A percentile compares a stretch with the other conserved stretches of the same genome.
Evolutionary conservation across 2,113 vertebrate genomes (phyloP).

Genomic region (Terrapene triunguis): DNA sequence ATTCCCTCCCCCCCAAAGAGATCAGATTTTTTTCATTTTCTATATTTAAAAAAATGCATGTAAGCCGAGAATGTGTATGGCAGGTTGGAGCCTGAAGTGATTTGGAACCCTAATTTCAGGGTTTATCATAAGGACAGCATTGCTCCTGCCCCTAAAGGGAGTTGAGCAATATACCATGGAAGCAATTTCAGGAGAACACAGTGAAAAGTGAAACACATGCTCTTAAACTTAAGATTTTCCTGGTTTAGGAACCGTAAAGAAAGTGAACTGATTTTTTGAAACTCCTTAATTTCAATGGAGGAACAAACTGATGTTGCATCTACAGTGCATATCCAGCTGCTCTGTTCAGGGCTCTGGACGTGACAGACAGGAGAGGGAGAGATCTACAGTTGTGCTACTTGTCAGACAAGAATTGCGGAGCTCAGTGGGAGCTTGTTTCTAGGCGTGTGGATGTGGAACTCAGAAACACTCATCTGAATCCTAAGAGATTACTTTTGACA

Average conservation of each 20-base stretch:
- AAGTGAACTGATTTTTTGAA: neutral
- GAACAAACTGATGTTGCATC: neutral
- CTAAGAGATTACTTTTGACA: neutral
- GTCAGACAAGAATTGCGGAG: neutral
- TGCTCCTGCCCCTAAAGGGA: neutral
- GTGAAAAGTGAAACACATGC: neutral
- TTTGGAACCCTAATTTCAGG: neutral
- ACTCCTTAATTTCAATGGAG: neutral
- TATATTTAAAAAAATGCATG: neutral
- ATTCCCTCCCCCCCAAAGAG: neutral
- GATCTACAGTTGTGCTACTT: neutral
- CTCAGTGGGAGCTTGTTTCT: neutral
- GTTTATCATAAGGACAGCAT: neutral
- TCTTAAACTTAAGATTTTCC: neutral
- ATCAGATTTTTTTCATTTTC: neutral
- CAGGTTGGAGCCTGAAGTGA: neutral
- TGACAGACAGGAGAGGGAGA: neutral
- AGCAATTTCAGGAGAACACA: neutral
- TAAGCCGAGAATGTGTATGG: rapidly evolving
- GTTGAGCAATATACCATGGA: neutral
- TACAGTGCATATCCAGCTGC: neutral
- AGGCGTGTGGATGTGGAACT: neutral
- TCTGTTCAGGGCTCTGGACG: neutral
- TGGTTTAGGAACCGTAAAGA: neutral
- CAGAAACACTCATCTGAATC: neutral